These are phyloP conservation scores for Neoarius graeffei DNA, from an alignment of 2,113 vertebrate genomes.

Conservation along the genomic window DNA sequence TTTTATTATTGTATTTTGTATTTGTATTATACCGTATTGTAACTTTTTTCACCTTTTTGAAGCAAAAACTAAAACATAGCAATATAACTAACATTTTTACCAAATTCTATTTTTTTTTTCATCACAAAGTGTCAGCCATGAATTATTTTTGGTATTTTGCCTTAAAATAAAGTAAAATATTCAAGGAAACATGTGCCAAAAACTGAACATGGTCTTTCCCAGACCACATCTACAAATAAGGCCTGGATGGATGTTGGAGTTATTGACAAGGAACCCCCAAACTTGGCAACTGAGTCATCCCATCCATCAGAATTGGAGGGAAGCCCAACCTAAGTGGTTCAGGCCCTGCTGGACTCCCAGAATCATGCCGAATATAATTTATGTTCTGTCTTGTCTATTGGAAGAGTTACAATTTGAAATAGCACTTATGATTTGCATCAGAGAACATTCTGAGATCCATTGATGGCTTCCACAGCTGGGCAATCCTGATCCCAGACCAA, in stretches of 20 bases:
- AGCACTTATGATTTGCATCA: neutral
- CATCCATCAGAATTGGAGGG: neutral
- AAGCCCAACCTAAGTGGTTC: constrained; percentile 20
- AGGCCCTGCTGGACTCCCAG: constrained; percentile 1
- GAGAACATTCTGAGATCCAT: neutral
- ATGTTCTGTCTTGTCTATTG: constrained; percentile 8
- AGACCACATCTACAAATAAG: neutral
- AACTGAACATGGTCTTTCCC: neutral
- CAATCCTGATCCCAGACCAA: neutral
- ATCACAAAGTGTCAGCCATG: neutral
- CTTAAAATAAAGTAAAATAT: neutral
- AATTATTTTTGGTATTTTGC: neutral
- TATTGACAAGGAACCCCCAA: neutral
- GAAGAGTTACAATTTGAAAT: neutral
- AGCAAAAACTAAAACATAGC: neutral
- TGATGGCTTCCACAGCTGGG: neutral
- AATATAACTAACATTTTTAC: neutral
- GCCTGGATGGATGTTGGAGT: constrained; percentile 2
- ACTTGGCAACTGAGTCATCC: neutral
- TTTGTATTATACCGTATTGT: no score
- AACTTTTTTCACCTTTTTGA: neutral
- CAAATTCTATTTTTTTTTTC: neutral
- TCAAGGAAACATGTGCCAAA: neutral
- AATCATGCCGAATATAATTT: neutral
- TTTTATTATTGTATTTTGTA: no score